Conservation (phyloP, 2,888 invertebrate genomes). For the Euplexia lucipara region DNA sequence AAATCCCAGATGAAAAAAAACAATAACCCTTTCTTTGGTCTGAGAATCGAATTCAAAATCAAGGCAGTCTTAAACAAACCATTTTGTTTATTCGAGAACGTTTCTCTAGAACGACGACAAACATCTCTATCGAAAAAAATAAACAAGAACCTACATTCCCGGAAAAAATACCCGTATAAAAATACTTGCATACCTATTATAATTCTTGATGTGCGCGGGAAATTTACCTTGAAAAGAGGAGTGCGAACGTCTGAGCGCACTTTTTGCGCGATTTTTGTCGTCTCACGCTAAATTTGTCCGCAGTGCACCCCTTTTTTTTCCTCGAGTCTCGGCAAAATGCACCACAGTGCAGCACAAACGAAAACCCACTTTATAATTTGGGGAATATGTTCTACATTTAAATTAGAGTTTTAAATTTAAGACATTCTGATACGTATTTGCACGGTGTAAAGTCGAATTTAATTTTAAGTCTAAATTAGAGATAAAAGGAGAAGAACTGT, state of each 20-base stretch:
- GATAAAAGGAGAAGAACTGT: slow-evolving; percentile 6
- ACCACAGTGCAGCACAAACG: slow-evolving; percentile 68
- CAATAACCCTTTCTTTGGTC: no score
- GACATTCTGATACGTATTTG: slow-evolving; percentile 64
- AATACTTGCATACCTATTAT: slow-evolving; percentile 66
- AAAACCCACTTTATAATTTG: slow-evolving; percentile 72
- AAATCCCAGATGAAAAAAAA: no score
- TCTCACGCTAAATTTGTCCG: slow-evolving; percentile 85
- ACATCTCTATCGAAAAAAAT: neutral
- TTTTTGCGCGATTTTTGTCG: slow-evolving; percentile 74
- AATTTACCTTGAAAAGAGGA: slow-evolving; percentile 77
- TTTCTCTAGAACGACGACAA: slow-evolving; percentile 4
- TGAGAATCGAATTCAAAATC: no score
- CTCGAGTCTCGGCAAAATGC: slow-evolving; percentile 66
- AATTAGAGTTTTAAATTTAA: slow-evolving; percentile 23
- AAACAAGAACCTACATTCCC: slow-evolving; percentile 38
- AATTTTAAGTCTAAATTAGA: slow-evolving; percentile 51
- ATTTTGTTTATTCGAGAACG: neutral
- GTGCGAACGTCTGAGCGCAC: slow-evolving; percentile 73
- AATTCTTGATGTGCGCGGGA: slow-evolving; percentile 69
- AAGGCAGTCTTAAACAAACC: no score
- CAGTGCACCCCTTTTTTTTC: slow-evolving; percentile 70
- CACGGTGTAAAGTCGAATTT: slow-evolving; percentile 59
- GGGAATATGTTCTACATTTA: slow-evolving; percentile 60
- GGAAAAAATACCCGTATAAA: slow-evolving; percentile 51